phyloP scores from a whole-genome alignment of 2,113 vertebrate species.

The Rynchops niger region DNA sequence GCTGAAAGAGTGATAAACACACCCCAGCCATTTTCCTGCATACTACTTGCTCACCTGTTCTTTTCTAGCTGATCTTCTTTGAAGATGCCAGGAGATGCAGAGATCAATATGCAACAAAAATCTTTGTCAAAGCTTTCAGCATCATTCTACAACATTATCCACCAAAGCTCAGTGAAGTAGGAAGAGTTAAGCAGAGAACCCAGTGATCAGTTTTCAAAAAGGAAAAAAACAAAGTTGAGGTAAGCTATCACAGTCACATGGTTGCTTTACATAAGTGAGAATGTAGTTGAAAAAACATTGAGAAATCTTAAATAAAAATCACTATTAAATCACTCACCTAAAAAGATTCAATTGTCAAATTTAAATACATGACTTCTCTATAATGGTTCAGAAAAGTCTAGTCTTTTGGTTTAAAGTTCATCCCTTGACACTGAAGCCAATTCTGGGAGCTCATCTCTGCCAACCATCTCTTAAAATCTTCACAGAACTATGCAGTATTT shows the following conservation, averaged over 20 bases:
- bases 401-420: not conserved
- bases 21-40: not conserved
- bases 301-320: not conserved
- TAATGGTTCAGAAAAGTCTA: not conserved
- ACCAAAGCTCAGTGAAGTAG: not conserved
- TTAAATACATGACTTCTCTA: not conserved
- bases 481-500: not conserved
- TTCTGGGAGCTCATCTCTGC: not conserved
- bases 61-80: not conserved
- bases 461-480: slow-evolving; percentile 6
- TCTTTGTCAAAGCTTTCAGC: not conserved
- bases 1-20: not conserved
- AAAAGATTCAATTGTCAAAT: not conserved
- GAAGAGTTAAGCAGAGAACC: not conserved
- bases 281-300: not conserved
- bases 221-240: not conserved
- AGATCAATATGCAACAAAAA: rapidly evolving
- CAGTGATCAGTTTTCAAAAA: not conserved
- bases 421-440: not conserved
- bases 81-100: not conserved
- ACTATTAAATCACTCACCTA: not conserved
- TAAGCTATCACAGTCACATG: not conserved
- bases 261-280: not conserved
- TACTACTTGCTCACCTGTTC: not conserved
- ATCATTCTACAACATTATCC: not conserved